Conservation (phyloP, 2,888 invertebrate species). For the Elysia crispata region DNA sequence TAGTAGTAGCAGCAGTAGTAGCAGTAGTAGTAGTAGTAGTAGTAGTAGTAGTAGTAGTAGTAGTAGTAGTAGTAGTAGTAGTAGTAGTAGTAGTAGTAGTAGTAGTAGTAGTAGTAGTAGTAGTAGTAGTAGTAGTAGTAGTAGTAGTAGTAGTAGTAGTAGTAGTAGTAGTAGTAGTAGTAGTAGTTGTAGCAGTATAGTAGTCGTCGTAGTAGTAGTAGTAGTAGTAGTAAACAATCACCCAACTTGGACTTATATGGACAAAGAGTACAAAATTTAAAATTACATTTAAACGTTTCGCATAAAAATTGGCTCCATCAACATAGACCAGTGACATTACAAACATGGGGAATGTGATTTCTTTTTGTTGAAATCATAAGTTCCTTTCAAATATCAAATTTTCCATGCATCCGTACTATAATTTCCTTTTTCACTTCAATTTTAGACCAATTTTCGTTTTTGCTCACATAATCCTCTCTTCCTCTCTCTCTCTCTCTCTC, state of each 20-base stretch:
- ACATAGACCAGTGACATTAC: too few relatives aligned
- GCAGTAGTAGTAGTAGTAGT: slow-evolving; percentile 30
- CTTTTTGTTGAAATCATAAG: too few relatives aligned
- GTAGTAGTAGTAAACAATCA: neutral
- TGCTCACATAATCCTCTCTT: too few relatives aligned
- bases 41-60: slow-evolving; percentile 1
- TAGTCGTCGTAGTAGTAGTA: too few relatives aligned
- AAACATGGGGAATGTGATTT: too few relatives aligned
- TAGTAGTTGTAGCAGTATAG: too few relatives aligned
- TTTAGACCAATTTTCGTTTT: too few relatives aligned
- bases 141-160: neutral
- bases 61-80: neutral
- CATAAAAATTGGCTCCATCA: neutral
- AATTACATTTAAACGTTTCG: neutral
- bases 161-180: too few relatives aligned
- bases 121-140: neutral
- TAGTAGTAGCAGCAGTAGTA: slow-evolving; percentile 20
- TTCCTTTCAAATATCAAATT: neutral
- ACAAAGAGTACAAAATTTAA: too few relatives aligned
- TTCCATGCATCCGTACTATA: too few relatives aligned
- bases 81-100: neutral
- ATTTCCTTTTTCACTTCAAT: too few relatives aligned
- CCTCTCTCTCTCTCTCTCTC: too few relatives aligned
- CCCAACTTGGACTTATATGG: neutral
- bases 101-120: neutral